Conservation (phyloP, 2,888 invertebrate species). For the Cenopis cana region DNA sequence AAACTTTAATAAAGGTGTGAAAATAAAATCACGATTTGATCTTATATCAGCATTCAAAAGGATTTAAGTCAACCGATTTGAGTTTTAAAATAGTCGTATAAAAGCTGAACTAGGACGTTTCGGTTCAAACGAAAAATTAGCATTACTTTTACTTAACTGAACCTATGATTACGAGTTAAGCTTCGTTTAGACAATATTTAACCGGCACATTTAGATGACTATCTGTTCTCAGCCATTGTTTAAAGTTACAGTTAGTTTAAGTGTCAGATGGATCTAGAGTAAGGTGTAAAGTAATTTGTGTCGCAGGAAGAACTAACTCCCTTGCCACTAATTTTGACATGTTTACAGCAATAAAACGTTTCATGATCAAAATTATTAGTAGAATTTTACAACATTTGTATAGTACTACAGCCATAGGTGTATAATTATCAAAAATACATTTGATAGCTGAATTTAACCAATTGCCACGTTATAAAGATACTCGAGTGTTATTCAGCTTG, state of each 20-base stretch:
- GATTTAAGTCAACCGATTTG: slow-evolving; percentile 5
- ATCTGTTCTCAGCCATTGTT: slow-evolving; percentile 63
- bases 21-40: slow-evolving; percentile 17
- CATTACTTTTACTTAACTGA: slow-evolving; percentile 37
- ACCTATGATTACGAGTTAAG: slow-evolving; percentile 48
- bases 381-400: no score
- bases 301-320: not conserved
- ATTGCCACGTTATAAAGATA: not conserved
- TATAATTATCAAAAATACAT: no score
- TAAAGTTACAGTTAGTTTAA: slow-evolving; percentile 45
- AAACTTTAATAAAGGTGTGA: slow-evolving; percentile 40
- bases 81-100: slow-evolving; percentile 13
- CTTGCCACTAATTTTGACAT: not conserved
- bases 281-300: slow-evolving; percentile 38
- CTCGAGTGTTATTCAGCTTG: not conserved
- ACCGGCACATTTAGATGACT: slow-evolving; percentile 64
- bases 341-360: not conserved
- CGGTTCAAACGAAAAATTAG: slow-evolving; percentile 34
- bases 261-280: slow-evolving; percentile 38
- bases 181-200: slow-evolving; percentile 60
- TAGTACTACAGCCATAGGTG: no score
- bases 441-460: no score
- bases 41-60: not conserved
- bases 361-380: not conserved
- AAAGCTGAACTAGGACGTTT: slow-evolving; percentile 17